Percentiles rank a stretch among this genome's conserved stretches.
phyloP scores from a whole-genome alignment of 2,888 invertebrate species.

The Hirtodrosophila confusa region DNA sequence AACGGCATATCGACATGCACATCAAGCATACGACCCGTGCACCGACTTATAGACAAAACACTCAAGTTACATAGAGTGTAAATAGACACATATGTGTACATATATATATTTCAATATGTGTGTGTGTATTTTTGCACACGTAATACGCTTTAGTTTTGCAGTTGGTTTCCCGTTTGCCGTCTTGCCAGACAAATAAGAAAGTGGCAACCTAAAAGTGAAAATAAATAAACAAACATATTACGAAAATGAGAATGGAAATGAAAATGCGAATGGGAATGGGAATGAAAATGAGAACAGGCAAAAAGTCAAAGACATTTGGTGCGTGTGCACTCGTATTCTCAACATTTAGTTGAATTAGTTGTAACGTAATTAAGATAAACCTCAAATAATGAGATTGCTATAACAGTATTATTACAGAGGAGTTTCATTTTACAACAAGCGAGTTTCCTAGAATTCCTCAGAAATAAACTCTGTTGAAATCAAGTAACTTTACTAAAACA shows the following conservation, averaged over 20 bases:
- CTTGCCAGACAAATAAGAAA: constrained; percentile 49
- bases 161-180: constrained; percentile 24
- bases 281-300: constrained; percentile 12
- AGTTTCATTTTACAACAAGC: background rate
- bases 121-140: constrained; percentile 26
- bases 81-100: background rate
- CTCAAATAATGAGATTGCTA: too few relatives aligned
- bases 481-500: too few relatives aligned
- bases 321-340: constrained; percentile 11
- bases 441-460: too few relatives aligned
- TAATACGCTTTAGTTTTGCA: constrained; percentile 64
- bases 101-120: constrained; percentile 3
- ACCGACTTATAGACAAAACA: constrained; percentile 42
- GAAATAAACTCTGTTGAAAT: too few relatives aligned
- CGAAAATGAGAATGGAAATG: constrained; percentile 27
- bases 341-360: background rate
- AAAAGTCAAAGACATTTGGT: constrained; percentile 24
- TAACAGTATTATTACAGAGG: background rate
- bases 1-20: constrained; percentile 38
- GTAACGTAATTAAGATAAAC: background rate
- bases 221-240: constrained; percentile 62
- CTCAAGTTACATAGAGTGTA: constrained; percentile 27
- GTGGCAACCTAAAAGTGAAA: constrained; percentile 66
- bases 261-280: constrained; percentile 17
- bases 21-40: constrained; percentile 71